Evolutionary conservation across 2,113 vertebrate genomes (phyloP).

Genomic region (Paraplagusia blochii): DNA sequence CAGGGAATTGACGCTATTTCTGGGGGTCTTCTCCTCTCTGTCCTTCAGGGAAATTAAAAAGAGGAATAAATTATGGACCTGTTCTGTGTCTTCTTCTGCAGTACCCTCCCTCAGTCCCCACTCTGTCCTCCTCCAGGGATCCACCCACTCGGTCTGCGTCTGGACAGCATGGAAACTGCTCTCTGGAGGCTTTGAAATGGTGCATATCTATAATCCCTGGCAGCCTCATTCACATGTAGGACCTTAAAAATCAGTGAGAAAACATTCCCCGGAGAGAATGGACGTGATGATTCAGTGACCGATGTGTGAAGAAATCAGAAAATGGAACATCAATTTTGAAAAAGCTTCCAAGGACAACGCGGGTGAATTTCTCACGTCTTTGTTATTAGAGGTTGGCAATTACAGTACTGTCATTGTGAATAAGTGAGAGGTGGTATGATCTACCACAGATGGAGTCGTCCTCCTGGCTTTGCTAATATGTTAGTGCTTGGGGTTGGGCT

Average conservation of each 20-base stretch:
- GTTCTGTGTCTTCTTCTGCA: conserved; percentile 7
- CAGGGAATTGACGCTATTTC: conserved; percentile 27
- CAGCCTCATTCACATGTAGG: conserved; percentile 4
- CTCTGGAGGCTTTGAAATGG: conserved; percentile 38
- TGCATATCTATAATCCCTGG: conserved; percentile 38
- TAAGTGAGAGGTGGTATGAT: too few species aligned
- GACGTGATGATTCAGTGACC: conserved; percentile 17
- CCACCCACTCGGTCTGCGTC: conserved; percentile 12
- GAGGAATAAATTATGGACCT: conserved; percentile 27
- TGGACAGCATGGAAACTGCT: conserved; percentile 36
- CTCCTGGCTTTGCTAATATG: too few species aligned
- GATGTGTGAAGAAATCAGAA: conserved; percentile 22
- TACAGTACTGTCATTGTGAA: too few species aligned
- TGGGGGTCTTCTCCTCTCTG: conserved; percentile 12
- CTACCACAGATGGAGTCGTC: too few species aligned
- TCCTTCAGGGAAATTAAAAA: conserved; percentile 48
- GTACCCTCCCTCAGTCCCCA: conserved; percentile 15
- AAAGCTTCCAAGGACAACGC: neutral
- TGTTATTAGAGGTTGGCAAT: too few species aligned
- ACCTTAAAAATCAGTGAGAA: conserved; percentile 20
- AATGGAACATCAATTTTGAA: conserved; percentile 8
- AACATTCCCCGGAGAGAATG: conserved; percentile 25
- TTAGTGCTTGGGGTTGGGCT: too few species aligned
- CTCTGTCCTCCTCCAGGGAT: conserved; percentile 22
- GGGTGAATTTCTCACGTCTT: too few species aligned